A percentile compares a stretch with the other conserved stretches of the same genome.
Evolutionary conservation across 2,888 invertebrate genomes (phyloP).

Genomic region (Siphlonurus alternatus): DNA sequence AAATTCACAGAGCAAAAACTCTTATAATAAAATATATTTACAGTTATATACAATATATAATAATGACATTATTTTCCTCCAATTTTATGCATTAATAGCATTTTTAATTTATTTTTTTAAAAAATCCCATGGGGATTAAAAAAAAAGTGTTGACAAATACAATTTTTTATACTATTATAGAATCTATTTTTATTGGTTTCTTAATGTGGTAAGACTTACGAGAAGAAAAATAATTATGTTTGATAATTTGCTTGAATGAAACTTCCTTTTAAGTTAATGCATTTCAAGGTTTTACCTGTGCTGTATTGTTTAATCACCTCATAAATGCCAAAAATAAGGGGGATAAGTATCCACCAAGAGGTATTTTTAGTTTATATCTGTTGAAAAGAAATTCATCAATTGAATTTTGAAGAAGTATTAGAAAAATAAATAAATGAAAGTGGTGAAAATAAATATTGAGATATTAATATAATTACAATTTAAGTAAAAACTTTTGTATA

Average conservation of each 20-base stretch:
- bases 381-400: too few relatives aligned
- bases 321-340: too few relatives aligned
- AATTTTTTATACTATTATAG: too few relatives aligned
- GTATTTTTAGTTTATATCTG: too few relatives aligned
- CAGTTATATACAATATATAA: neutral
- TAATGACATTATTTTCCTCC: neutral
- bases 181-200: neutral
- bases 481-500: too few relatives aligned
- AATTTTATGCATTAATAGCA: neutral
- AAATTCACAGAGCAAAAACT: neutral
- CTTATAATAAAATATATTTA: neutral
- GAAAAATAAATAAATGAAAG: too few relatives aligned
- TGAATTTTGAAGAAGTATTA: too few relatives aligned
- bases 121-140: neutral
- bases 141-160: neutral
- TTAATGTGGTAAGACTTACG: neutral
- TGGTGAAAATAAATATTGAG: too few relatives aligned
- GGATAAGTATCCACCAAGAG: too few relatives aligned
- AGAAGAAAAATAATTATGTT: neutral
- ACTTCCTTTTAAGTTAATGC: neutral
- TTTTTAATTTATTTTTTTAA: neutral
- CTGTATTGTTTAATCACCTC: too few relatives aligned
- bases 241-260: neutral
- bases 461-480: too few relatives aligned
- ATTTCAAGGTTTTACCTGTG: neutral